Evolutionary conservation across 2,113 vertebrate species (phyloP).

Genomic region (Oryzias woworae): DNA sequence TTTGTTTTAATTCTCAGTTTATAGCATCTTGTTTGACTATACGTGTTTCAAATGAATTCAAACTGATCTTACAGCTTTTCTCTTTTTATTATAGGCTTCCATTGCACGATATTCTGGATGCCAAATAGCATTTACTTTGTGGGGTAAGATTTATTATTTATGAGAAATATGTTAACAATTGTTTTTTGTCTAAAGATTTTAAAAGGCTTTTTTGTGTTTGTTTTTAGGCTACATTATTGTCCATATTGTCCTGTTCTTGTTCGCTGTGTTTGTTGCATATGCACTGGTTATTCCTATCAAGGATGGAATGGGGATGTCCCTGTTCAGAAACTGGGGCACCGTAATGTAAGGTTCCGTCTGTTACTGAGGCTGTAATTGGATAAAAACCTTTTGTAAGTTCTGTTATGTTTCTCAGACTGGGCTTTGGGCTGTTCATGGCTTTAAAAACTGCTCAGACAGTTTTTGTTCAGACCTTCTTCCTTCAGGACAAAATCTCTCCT

Average conservation of each 20-base stretch:
- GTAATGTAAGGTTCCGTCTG: constrained; percentile 73
- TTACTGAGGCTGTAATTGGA: neutral
- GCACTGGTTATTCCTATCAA: constrained; percentile 78
- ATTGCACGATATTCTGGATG: constrained; percentile 89
- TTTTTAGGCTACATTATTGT: constrained; percentile 84
- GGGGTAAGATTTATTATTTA: constrained; percentile 78
- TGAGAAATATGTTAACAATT: neutral
- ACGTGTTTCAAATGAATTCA: no score
- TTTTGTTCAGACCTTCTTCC: constrained; percentile 83
- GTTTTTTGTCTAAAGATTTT: neutral
- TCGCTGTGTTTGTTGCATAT: constrained; percentile 78
- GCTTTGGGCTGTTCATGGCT: constrained; percentile 70
- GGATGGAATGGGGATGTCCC: constrained; percentile 57
- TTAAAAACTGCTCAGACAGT: constrained; percentile 78
- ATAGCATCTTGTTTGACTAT: no score
- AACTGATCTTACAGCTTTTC: no score
- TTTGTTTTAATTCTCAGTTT: no score
- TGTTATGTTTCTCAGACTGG: constrained; percentile 69
- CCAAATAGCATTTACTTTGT: constrained; percentile 89
- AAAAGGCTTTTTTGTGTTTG: neutral
- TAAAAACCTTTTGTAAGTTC: neutral
- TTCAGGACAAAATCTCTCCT: constrained; percentile 82
- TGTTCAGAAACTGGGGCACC: constrained; percentile 73
- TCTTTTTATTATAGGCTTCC: constrained; percentile 75
- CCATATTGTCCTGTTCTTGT: constrained; percentile 81